phyloP scores from a whole-genome alignment of 2,113 vertebrate genomes.

The Tetrao urogallus region DNA sequence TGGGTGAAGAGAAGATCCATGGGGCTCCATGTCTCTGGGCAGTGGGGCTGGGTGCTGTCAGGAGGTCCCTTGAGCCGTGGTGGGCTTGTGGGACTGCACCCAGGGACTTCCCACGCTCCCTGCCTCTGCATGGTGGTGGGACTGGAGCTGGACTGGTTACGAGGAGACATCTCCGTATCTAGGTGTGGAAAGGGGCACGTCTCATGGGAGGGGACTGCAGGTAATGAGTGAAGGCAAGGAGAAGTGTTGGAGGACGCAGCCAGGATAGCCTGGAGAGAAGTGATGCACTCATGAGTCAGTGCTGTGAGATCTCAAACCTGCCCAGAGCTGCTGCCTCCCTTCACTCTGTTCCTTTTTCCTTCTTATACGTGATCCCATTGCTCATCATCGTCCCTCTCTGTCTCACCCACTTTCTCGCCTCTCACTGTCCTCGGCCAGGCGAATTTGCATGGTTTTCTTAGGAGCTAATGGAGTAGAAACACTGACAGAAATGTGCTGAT shows the following conservation, averaged over 20 bases:
- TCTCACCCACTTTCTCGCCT: background rate
- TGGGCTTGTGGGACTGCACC: background rate
- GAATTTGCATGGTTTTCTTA: background rate
- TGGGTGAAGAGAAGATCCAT: background rate
- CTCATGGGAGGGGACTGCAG: background rate
- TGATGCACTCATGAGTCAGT: background rate
- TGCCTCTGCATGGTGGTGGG: background rate
- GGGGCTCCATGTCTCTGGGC: background rate
- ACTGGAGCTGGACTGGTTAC: background rate
- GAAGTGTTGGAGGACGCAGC: background rate
- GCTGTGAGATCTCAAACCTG: background rate
- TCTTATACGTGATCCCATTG: rapidly evolving
- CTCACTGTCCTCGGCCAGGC: rapidly evolving
- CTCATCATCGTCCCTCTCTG: background rate
- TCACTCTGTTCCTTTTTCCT: background rate
- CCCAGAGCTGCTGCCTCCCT: background rate
- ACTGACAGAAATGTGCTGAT: background rate
- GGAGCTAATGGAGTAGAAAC: background rate
- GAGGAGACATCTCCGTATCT: rapidly evolving
- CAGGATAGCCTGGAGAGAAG: background rate
- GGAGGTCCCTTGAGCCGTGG: background rate
- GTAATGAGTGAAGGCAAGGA: background rate
- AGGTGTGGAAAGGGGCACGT: background rate
- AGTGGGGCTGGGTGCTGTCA: rapidly evolving
- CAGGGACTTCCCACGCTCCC: background rate